Conservation (phyloP, 2,888 invertebrate genomes). For the Anorthoa munda region DNA sequence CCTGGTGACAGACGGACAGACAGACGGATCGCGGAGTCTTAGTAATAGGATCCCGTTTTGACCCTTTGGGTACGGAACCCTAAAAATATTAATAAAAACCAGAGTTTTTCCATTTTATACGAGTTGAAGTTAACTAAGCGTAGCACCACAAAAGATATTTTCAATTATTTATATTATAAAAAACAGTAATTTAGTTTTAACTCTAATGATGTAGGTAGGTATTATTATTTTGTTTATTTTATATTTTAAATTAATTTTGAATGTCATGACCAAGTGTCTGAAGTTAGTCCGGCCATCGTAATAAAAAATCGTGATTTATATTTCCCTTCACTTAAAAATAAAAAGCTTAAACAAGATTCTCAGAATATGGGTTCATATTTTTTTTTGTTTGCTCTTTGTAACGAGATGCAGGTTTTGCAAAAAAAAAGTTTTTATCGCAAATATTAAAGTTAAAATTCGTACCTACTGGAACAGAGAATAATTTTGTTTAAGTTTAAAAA, state of each 20-base stretch:
- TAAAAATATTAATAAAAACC: slow-evolving; percentile 5
- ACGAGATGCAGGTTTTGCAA: slow-evolving; percentile 34
- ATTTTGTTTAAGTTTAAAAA: slow-evolving; percentile 3
- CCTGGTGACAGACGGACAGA: no score
- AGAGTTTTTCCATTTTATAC: slow-evolving; percentile 21
- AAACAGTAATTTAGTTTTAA: slow-evolving; percentile 32
- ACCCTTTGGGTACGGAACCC: no score
- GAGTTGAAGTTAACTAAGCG: slow-evolving; percentile 26
- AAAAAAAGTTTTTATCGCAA: slow-evolving; percentile 20
- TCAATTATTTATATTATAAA: background rate
- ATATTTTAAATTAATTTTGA: slow-evolving; percentile 61
- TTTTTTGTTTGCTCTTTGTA: slow-evolving; percentile 43
- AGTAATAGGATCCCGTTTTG: no score
- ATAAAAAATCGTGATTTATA: slow-evolving; percentile 71
- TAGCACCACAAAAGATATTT: slow-evolving; percentile 18
- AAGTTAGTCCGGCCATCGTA: slow-evolving; percentile 53
- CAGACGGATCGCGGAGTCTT: no score
- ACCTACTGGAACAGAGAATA: slow-evolving; percentile 8
- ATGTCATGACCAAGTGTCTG: slow-evolving; percentile 65
- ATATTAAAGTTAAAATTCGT: slow-evolving; percentile 29
- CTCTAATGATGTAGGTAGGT: slow-evolving; percentile 31
- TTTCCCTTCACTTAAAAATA: slow-evolving; percentile 68
- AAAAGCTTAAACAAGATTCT: slow-evolving; percentile 58
- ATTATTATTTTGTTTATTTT: slow-evolving; percentile 32
- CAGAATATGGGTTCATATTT: slow-evolving; percentile 52